Evolutionary conservation across 2,888 invertebrate genomes (phyloP).

Genomic region (Lymantria monacha): DNA sequence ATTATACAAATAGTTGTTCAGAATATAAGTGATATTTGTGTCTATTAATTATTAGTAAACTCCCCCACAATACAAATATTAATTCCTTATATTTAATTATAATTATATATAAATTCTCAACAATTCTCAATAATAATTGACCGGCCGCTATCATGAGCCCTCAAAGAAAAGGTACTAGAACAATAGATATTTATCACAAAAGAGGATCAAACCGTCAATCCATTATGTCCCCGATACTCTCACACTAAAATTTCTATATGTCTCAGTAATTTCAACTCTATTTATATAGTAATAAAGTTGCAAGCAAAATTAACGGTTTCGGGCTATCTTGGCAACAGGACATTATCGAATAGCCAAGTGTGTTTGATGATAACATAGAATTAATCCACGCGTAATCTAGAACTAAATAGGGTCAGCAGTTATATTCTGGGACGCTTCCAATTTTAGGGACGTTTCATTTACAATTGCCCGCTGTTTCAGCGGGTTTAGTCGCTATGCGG

Average conservation of each 20-base stretch:
- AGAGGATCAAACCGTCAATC: conserved; percentile 55
- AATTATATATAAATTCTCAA: background rate
- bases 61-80: no score
- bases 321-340: conserved; percentile 32
- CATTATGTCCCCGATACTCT: conserved; percentile 50
- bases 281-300: conserved; percentile 2
- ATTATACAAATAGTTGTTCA: no score
- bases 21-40: background rate
- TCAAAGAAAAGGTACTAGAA: conserved; percentile 39
- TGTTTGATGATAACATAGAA: conserved; percentile 59
- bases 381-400: conserved; percentile 56
- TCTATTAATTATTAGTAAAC: no score
- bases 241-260: conserved; percentile 27
- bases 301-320: background rate
- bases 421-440: conserved; percentile 22
- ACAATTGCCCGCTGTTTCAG: conserved; percentile 4
- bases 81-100: no score
- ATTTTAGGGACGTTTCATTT: conserved; percentile 15
- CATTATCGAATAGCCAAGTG: conserved; percentile 56
- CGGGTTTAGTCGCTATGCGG: background rate
- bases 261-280: conserved; percentile 24
- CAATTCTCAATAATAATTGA: conserved; percentile 12
- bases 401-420: conserved; percentile 46
- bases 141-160: conserved; percentile 28
- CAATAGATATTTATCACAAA: conserved; percentile 50